Evolutionary conservation across 2,888 invertebrate species (phyloP).

Genomic region (Pyrrhia umbra): DNA sequence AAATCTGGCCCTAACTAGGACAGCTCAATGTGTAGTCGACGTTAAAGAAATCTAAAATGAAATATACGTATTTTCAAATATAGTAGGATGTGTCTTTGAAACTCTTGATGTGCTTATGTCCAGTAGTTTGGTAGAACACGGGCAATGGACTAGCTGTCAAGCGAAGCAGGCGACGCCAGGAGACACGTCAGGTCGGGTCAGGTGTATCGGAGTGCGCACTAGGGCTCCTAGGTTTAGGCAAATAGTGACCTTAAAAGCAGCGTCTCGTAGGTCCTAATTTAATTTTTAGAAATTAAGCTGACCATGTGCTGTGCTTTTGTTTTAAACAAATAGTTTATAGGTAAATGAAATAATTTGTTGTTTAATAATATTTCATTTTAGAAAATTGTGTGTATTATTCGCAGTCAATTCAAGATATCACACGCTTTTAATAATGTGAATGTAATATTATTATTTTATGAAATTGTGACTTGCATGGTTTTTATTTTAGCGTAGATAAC

Average conservation of each 20-base stretch:
- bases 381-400: slow-evolving; percentile 85
- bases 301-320: slow-evolving; percentile 90
- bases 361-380: slow-evolving; percentile 80
- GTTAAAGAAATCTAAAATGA: slow-evolving; percentile 75
- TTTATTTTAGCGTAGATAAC: slow-evolving; percentile 77
- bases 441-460: slow-evolving; percentile 74
- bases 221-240: slow-evolving; percentile 86
- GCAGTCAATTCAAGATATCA: slow-evolving; percentile 83
- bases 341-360: slow-evolving; percentile 87
- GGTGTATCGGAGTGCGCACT: slow-evolving; percentile 76
- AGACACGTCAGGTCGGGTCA: slow-evolving; percentile 62
- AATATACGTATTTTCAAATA: slow-evolving; percentile 83
- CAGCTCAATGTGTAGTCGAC: slow-evolving; percentile 87
- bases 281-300: slow-evolving; percentile 88
- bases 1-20: slow-evolving; percentile 84
- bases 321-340: slow-evolving; percentile 88
- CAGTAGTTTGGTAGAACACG: slow-evolving; percentile 83
- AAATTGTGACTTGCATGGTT: slow-evolving; percentile 73
- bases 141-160: slow-evolving; percentile 63
- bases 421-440: slow-evolving; percentile 82
- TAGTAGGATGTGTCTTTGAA: slow-evolving; percentile 88
- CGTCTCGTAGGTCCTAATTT: slow-evolving; percentile 85
- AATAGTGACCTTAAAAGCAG: slow-evolving; percentile 82
- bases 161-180: slow-evolving; percentile 54
- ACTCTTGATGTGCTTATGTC: slow-evolving; percentile 89